Evolutionary conservation across 2,888 invertebrate genomes (phyloP).

Genomic region (Bruchidius siliquastri): DNA sequence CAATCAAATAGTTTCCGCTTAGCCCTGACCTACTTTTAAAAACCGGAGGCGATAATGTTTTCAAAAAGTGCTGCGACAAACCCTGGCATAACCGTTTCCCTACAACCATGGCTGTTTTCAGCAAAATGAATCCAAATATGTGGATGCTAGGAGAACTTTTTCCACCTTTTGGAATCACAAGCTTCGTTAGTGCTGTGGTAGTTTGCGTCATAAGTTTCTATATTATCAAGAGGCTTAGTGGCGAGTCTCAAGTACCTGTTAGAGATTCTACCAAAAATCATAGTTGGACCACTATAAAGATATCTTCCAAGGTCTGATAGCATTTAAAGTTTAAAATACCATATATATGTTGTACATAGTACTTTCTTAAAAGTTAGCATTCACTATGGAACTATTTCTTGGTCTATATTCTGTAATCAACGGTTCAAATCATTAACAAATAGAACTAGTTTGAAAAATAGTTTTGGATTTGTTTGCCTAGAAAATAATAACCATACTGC

Average conservation of each 20-base stretch:
- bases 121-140: slow-evolving; percentile 34
- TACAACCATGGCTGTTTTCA: slow-evolving; percentile 31
- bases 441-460: no score
- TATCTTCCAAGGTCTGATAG: slow-evolving; percentile 45
- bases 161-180: slow-evolving; percentile 42
- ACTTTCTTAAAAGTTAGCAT: no score
- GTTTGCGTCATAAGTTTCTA: slow-evolving; percentile 48
- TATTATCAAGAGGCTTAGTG: slow-evolving; percentile 47
- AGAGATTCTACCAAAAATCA: slow-evolving; percentile 52
- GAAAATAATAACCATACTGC: no score
- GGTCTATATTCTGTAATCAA: no score
- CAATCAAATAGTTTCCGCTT: not conserved
- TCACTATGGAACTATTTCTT: no score
- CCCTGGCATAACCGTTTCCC: not conserved
- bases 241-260: slow-evolving; percentile 49
- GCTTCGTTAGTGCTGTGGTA: slow-evolving; percentile 48
- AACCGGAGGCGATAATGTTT: slow-evolving; percentile 6
- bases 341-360: no score
- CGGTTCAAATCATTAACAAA: no score
- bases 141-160: slow-evolving; percentile 34
- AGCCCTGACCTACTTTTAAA: not conserved
- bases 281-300: slow-evolving; percentile 51
- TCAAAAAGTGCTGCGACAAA: slow-evolving; percentile 8
- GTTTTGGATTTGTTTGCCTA: no score
- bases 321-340: not conserved